Conservation (phyloP, 1,140 invertebrate species). For the Papilio machaon region DNA sequence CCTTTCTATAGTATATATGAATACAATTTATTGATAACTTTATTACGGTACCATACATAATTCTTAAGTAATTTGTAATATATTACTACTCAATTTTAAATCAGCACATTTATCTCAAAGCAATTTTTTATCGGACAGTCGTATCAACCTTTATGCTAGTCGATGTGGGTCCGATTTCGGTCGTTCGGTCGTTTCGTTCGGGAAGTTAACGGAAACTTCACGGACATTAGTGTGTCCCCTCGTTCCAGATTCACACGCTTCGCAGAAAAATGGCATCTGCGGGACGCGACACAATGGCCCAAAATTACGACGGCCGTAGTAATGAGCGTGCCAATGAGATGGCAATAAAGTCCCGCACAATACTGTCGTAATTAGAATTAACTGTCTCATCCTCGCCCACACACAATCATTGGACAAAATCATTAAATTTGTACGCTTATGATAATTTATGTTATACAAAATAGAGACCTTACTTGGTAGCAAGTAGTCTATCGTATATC, state of each 20-base stretch:
- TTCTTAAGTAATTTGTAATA: neutral
- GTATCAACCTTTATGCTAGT: constrained; percentile 19
- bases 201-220: constrained; percentile 51
- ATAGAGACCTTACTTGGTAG: too few relatives aligned
- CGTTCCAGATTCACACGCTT: constrained; percentile 73
- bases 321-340: constrained; percentile 79
- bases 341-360: constrained; percentile 80
- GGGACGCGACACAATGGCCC: constrained; percentile 66
- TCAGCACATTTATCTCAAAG: constrained; percentile 10
- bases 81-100: neutral
- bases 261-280: constrained; percentile 66
- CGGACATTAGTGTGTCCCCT: constrained; percentile 58
- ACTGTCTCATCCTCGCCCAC: constrained; percentile 78
- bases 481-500: too few relatives aligned
- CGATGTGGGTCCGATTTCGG: constrained; percentile 27
- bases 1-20: too few relatives aligned
- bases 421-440: neutral
- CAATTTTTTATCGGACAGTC: constrained; percentile 25
- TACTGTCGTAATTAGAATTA: constrained; percentile 80
- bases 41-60: too few relatives aligned
- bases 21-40: too few relatives aligned
- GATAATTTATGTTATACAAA: neutral
- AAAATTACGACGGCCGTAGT: constrained; percentile 69
- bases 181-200: neutral
- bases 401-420: constrained; percentile 70